Base-by-base conservation (phyloP, 2,888 invertebrate genomes). In the Tiliacea aurago region DNA sequence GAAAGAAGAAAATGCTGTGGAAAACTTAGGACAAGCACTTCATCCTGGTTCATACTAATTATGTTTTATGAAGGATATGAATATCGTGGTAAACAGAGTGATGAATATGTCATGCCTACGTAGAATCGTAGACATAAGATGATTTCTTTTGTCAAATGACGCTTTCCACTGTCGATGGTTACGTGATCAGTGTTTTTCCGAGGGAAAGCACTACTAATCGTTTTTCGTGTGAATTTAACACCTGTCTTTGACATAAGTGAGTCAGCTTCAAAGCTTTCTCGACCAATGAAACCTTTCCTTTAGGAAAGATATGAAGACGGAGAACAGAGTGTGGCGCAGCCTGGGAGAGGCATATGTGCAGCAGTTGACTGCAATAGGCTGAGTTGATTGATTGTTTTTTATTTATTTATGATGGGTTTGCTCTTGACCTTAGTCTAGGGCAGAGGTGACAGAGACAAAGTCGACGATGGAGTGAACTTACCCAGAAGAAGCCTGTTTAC, bases 91-190 rank as follows among this genome's bases (percentile, higher is more conserved):
- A 75, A 78, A 80, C 68, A 68, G 67, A 67, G 49, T 45, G 63
- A 64, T 59, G 2, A 68, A n/a, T 68, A 80, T 51, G 67, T 65
- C 56, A 80, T 49, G 49, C 43, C 49, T 61, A 43, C 76, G 63
- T 68, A 67, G 73, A 77, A 73, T 73, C 49, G 47, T 80, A 80
- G 65, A 80, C 61, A 67, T 55, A 51, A 59, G 58, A 53, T 64
- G 62, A 23, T 63, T 66, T 65, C 43, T 43, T 73, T 80, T 56
- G 74, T 80, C 65, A 62, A 73, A 73, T 74, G 62, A 63, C 58
- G 76, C 47, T 62, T 66, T 62, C 20, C 28, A 59, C 55, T 65
- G 61, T 73, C 47, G 10, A 41, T 55, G 43, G 45, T 66, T 49
- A 53, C 53, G 64, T 47, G 55, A 23, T 41, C 45, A n/a, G 69